These are phyloP conservation scores for Falco punctatus DNA, from an alignment of 2,113 vertebrate species.

Conservation along the genomic window DNA sequence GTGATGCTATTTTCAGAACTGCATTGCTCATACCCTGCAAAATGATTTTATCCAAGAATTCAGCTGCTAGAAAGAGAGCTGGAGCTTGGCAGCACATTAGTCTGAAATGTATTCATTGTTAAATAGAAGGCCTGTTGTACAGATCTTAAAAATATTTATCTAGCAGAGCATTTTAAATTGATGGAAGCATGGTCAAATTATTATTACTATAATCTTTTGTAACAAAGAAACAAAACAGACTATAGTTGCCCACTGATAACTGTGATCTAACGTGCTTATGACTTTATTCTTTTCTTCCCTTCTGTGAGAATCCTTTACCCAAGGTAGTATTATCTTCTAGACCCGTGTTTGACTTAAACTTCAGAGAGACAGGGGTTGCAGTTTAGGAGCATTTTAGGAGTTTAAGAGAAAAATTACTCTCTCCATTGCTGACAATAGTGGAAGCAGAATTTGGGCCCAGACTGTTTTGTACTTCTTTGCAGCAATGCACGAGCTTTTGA, in stretches of 20 bases:
- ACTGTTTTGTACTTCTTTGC: neutral
- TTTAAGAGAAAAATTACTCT: neutral
- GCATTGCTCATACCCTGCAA: conserved; percentile 65
- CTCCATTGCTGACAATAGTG: neutral
- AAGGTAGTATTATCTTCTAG: neutral
- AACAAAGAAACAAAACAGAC: neutral
- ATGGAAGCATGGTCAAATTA: neutral
- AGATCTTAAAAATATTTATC: conserved; percentile 67
- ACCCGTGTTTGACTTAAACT: neutral
- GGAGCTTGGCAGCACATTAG: conserved; percentile 28
- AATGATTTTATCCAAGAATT: conserved; percentile 65
- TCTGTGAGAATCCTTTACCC: neutral
- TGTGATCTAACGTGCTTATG: neutral
- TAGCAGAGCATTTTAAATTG: conserved; percentile 33
- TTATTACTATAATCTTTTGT: conserved; percentile 2
- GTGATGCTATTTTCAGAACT: conserved; percentile 66
- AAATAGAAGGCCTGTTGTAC: conserved; percentile 37
- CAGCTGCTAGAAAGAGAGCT: conserved; percentile 59
- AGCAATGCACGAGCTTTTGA: neutral
- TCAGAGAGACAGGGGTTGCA: neutral
- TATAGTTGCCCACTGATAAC: neutral
- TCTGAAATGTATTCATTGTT: conserved; percentile 62
- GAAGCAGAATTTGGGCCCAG: neutral
- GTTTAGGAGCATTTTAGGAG: neutral
- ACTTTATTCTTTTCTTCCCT: neutral